These are phyloP conservation scores for Sebastes taczanowskii DNA, from an alignment of 2,797 vertebrate species.

Conservation along the genomic window DNA sequence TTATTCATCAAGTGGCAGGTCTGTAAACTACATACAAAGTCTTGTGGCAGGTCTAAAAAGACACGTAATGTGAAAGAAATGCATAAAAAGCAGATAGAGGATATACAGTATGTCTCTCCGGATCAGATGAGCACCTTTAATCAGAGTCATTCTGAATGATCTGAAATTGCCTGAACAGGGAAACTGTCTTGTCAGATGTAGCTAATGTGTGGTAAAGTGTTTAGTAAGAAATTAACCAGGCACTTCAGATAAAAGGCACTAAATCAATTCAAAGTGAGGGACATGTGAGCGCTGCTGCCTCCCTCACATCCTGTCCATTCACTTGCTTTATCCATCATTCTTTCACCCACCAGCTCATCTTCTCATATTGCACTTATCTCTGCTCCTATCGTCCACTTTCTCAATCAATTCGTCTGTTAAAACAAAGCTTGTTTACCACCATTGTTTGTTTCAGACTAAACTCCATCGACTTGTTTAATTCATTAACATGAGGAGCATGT, in stretches of 20 bases:
- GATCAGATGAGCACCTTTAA: constrained; percentile 1
- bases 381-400: constrained; percentile 45
- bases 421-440: constrained; percentile 17
- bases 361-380: constrained; percentile 73
- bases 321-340: constrained; percentile 53
- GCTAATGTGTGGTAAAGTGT: constrained; percentile 26
- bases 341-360: constrained; percentile 43
- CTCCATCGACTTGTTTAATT: not conserved
- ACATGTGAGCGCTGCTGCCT: constrained; percentile 11
- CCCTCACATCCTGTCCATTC: constrained; percentile 49
- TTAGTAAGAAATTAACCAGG: constrained; percentile 26
- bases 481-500: not conserved
- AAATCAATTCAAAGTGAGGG: constrained; percentile 40
- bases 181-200: constrained; percentile 11
- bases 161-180: not conserved
- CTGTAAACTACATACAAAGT: too few relatives aligned
- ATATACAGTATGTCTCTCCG: not conserved
- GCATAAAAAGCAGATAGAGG: constrained; percentile 3
- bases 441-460: constrained; percentile 20
- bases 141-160: constrained; percentile 2
- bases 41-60: too few relatives aligned
- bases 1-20: too few relatives aligned
- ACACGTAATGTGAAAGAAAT: too few relatives aligned
- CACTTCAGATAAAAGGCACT: constrained; percentile 51
- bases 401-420: constrained; percentile 23